These are phyloP conservation scores for Siniperca knerii DNA, from an alignment of 2,113 vertebrate species.

Conservation along the genomic window DNA sequence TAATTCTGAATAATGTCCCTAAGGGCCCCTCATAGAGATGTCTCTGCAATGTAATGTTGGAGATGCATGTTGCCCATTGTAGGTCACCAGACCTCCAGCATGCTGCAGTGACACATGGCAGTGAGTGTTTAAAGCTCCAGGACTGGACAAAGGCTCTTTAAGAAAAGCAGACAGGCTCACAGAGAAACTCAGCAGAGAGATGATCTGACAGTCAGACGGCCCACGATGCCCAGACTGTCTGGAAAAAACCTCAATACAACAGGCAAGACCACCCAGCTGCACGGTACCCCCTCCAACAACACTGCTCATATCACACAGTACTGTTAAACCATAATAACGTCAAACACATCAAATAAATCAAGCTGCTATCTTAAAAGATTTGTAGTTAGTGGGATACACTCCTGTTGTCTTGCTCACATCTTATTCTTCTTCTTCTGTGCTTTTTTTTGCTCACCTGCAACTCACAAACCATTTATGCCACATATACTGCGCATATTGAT, in stretches of 20 bases:
- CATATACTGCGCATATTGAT: neutral
- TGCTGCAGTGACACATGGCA: neutral
- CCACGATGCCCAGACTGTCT: conserved; percentile 26
- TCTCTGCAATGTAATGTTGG: too few species aligned
- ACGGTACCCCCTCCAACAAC: neutral
- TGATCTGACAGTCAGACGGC: conserved; percentile 21
- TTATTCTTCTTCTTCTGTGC: neutral
- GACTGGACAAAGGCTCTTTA: conserved; percentile 22
- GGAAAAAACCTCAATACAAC: conserved; percentile 8
- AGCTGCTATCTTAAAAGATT: neutral
- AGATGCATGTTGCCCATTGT: neutral
- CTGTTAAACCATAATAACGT: neutral
- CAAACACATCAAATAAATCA: neutral
- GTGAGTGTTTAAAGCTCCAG: neutral
- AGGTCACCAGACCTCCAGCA: neutral
- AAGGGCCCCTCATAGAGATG: too few species aligned
- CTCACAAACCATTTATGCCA: too few species aligned
- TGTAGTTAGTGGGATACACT: neutral
- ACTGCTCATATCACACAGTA: neutral
- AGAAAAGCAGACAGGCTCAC: conserved; percentile 29
- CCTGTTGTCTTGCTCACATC: neutral
- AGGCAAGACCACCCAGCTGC: conserved; percentile 36
- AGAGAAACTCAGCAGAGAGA: conserved; percentile 37
- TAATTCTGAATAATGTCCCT: too few species aligned
- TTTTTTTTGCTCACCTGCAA: too few species aligned